Evolutionary conservation across 2,888 invertebrate species (phyloP).

Genomic region (Apamea crenata): DNA sequence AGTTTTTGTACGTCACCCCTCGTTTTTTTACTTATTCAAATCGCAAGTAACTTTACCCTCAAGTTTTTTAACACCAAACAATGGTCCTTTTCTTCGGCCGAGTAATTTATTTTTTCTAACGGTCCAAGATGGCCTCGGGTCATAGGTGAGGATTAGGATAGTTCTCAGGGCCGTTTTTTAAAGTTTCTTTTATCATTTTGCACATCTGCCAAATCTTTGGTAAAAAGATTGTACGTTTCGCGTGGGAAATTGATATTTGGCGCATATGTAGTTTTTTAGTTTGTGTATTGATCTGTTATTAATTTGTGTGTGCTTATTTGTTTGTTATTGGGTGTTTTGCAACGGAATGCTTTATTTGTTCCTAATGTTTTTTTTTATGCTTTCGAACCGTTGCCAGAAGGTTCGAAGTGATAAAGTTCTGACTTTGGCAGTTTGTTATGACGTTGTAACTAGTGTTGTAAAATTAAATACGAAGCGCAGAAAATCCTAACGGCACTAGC

Average conservation of each 20-base stretch:
- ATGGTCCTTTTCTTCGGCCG: conserved; percentile 82
- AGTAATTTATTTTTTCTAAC: conserved; percentile 86
- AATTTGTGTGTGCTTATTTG: conserved; percentile 44
- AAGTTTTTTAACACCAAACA: conserved; percentile 86
- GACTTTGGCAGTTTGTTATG: background rate
- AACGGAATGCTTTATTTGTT: background rate
- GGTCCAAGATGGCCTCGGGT: conserved; percentile 87
- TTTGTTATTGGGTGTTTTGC: conserved; percentile 16
- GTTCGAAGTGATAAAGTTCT: background rate
- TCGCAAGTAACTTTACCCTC: conserved; percentile 84
- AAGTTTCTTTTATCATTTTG: conserved; percentile 79
- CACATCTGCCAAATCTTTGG: conserved; percentile 82
- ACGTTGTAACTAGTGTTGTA: conserved; percentile 14
- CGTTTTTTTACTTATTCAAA: conserved; percentile 87
- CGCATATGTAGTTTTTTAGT: conserved; percentile 51
- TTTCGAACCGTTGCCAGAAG: background rate
- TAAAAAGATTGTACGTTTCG: conserved; percentile 70
- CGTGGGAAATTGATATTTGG: conserved; percentile 74
- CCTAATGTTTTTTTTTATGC: too few species aligned
- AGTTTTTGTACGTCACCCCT: conserved; percentile 85
- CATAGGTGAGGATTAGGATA: conserved; percentile 86
- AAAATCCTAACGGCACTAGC: conserved; percentile 50
- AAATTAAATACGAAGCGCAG: background rate
- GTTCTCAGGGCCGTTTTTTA: conserved; percentile 86
- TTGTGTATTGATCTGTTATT: conserved; percentile 56